Percentiles rank a stretch among this genome's conserved stretches.
phyloP scores from a whole-genome alignment of 2,888 invertebrate genomes.

The Parascotia fuliginaria region DNA sequence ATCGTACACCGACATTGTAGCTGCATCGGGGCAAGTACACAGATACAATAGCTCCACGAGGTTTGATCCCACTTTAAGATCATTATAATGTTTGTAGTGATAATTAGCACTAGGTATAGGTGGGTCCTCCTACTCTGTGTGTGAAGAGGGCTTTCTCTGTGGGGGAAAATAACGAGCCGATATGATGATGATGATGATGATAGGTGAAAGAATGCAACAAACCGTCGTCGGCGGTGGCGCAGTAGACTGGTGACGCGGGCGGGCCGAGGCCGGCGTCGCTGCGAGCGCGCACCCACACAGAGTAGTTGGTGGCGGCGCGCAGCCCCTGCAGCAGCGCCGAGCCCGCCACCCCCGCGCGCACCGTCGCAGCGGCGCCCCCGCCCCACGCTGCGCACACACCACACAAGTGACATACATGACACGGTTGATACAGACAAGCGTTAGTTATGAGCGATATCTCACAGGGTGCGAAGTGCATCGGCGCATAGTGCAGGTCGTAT shows the following conservation, averaged over 20 bases:
- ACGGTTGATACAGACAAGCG: background rate
- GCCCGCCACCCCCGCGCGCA: constrained; percentile 44
- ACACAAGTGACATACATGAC: background rate
- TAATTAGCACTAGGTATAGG: too few species aligned
- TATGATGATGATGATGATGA: too few species aligned
- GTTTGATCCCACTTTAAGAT: too few species aligned
- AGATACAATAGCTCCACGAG: too few species aligned
- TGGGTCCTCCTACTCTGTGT: too few species aligned
- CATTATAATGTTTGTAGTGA: too few species aligned
- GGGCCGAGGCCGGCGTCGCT: constrained; percentile 92
- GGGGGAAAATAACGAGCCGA: too few species aligned
- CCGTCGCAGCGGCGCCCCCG: constrained; percentile 36
- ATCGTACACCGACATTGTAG: too few species aligned
- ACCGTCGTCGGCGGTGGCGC: constrained; percentile 93
- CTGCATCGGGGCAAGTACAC: too few species aligned
- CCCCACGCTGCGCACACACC: constrained; percentile 28
- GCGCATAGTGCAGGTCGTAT: constrained; percentile 92
- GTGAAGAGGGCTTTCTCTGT: too few species aligned
- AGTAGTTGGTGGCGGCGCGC: constrained; percentile 93
- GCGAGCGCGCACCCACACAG: constrained; percentile 91
- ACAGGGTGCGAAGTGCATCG: constrained; percentile 61
- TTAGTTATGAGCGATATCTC: constrained; percentile 19
- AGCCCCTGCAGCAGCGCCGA: constrained; percentile 88
- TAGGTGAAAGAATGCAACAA: too few species aligned
- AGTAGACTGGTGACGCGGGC: constrained; percentile 89